A percentile compares a stretch with the other conserved stretches of the same genome.
These are phyloP conservation scores for Coenonympha arcania DNA, from an alignment of 2,888 invertebrate genomes.

Conservation along the genomic window DNA sequence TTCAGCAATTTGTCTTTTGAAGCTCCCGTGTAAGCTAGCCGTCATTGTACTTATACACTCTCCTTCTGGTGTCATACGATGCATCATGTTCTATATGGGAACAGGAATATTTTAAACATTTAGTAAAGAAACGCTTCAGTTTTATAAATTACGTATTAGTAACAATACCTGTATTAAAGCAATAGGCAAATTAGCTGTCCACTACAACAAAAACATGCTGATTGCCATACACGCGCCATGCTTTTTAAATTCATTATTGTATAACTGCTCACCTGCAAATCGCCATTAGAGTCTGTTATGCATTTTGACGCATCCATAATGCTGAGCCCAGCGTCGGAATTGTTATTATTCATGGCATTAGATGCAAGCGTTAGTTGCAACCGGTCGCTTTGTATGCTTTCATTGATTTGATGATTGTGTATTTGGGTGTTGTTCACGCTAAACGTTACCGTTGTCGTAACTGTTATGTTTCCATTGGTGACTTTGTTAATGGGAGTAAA, in stretches of 20 bases:
- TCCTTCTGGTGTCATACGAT: slow-evolving; percentile 82
- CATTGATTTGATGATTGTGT: slow-evolving; percentile 70
- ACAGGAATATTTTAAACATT: slow-evolving; percentile 55
- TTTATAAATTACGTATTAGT: slow-evolving; percentile 21
- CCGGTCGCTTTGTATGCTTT: slow-evolving; percentile 63
- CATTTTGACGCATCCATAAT: slow-evolving; percentile 50
- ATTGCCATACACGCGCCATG: slow-evolving; percentile 38
- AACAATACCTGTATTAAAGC: slow-evolving; percentile 32
- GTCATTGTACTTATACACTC: slow-evolving; percentile 76
- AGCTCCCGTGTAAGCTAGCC: slow-evolving; percentile 79
- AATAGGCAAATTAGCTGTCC: slow-evolving; percentile 23
- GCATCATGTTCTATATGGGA: slow-evolving; percentile 77
- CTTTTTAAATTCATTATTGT: slow-evolving; percentile 24
- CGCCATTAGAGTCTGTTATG: slow-evolving; percentile 54
- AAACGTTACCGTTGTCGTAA: slow-evolving; percentile 90
- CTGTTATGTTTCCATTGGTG: slow-evolving; percentile 82
- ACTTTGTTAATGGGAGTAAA: slow-evolving; percentile 66
- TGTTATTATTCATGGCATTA: slow-evolving; percentile 66
- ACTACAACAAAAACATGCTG: slow-evolving; percentile 31
- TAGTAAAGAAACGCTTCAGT: slow-evolving; percentile 18
- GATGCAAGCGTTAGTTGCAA: slow-evolving; percentile 72
- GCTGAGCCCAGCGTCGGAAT: slow-evolving; percentile 53
- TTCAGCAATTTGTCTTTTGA: slow-evolving; percentile 74
- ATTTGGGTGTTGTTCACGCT: slow-evolving; percentile 78
- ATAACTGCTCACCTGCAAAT: slow-evolving; percentile 56